Evolutionary conservation across 2,113 vertebrate species (phyloP).

Genomic region (Chauna torquata): DNA sequence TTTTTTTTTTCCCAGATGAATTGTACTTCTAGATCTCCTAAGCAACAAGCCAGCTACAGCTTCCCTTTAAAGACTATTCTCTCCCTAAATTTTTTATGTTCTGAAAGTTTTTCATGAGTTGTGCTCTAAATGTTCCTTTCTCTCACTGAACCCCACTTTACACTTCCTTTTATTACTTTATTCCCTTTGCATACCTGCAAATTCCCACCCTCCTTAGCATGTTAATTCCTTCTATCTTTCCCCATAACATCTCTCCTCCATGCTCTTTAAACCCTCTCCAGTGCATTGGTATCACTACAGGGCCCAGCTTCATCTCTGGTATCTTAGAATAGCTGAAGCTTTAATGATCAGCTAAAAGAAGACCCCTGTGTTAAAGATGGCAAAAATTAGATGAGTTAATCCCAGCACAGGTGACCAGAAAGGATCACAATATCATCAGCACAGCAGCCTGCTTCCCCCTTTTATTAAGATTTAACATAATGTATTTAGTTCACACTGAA

Average conservation of each 20-base stretch:
- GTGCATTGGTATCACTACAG: not conserved
- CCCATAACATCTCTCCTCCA: not conserved
- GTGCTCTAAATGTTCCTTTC: not conserved
- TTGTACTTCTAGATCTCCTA: not conserved
- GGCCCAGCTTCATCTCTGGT: not conserved
- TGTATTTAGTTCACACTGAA: not conserved
- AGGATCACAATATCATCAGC: not conserved
- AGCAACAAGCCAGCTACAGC: not conserved
- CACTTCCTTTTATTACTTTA: not conserved
- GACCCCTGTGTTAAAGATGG: not conserved
- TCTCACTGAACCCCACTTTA: not conserved
- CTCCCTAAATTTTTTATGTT: not conserved
- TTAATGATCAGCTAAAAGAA: not conserved
- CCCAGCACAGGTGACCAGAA: not conserved
- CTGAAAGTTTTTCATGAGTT: not conserved
- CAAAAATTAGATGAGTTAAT: not conserved
- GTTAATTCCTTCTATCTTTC: not conserved
- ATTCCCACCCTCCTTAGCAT: not conserved
- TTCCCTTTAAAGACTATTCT: not conserved
- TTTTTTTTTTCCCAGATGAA: not conserved
- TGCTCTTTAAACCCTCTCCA: not conserved
- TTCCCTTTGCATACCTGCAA: not conserved
- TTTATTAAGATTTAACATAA: not conserved
- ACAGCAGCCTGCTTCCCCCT: not conserved
- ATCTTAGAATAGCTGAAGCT: not conserved